Evolutionary conservation across 2,797 vertebrate genomes (phyloP).

Genomic region (Pogoniulus pusillus): DNA sequence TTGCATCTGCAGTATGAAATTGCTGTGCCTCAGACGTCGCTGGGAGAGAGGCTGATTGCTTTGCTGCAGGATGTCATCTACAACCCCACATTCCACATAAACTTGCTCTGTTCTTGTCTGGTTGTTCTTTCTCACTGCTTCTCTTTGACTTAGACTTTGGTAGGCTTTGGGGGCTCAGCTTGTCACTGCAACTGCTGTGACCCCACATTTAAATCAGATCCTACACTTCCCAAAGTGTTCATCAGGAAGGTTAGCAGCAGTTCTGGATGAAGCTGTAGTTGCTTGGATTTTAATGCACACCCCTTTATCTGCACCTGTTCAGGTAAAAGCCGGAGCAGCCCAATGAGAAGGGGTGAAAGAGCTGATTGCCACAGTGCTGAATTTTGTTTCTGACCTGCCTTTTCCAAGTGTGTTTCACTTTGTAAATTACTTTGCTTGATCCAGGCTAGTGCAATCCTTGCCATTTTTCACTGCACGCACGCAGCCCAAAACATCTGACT

Average conservation of each 20-base stretch:
- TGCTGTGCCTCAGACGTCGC: not conserved
- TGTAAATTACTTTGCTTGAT: not conserved
- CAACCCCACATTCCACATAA: accelerated
- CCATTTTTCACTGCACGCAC: not conserved
- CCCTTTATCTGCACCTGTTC: not conserved
- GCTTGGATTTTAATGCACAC: not conserved
- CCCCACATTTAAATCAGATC: not conserved
- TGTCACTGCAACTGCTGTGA: not conserved
- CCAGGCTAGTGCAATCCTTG: not conserved
- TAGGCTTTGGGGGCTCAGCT: not conserved
- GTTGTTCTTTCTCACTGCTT: not conserved
- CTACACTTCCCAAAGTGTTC: not conserved
- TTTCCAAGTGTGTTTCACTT: not conserved
- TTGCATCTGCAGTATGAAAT: not conserved
- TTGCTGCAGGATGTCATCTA: not conserved
- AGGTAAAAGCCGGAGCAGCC: not conserved
- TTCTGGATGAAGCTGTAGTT: not conserved
- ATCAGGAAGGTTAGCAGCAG: not conserved
- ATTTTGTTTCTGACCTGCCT: not conserved
- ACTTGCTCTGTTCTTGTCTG: not conserved
- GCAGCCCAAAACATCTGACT: not conserved
- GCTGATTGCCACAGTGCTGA: not conserved
- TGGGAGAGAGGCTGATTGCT: not conserved
- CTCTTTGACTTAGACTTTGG: not conserved
- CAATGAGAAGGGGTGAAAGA: not conserved